A percentile compares a stretch with the other conserved stretches of the same genome.
These are phyloP conservation scores for Luehdorfia chinensis DNA, from an alignment of 1,140 invertebrate genomes.

Conservation along the genomic window DNA sequence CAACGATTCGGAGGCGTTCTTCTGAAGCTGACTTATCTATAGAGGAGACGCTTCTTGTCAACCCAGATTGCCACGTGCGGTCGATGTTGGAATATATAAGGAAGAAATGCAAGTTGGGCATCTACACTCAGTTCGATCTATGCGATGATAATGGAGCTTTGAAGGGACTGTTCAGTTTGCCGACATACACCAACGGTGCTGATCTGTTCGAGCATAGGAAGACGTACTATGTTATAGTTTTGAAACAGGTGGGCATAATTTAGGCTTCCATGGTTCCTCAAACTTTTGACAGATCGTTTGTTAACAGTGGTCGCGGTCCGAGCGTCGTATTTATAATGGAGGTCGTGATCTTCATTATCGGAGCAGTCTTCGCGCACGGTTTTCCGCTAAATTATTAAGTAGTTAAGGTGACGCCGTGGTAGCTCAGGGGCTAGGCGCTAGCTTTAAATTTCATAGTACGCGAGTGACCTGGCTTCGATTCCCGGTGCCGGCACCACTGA, in stretches of 20 bases:
- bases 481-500: no score
- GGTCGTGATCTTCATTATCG: no score
- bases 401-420: no score
- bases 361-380: no score
- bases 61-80: slow-evolving; percentile 51
- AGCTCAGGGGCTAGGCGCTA: no score
- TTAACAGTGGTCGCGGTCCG: no score
- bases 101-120: slow-evolving; percentile 47
- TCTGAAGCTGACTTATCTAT: slow-evolving; percentile 35
- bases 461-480: no score
- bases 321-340: no score
- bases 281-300: no score
- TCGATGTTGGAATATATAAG: slow-evolving; percentile 63
- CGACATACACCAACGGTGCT: slow-evolving; percentile 46
- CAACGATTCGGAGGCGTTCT: slow-evolving; percentile 22
- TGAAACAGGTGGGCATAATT: slow-evolving; percentile 31
- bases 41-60: slow-evolving; percentile 51
- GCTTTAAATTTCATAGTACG: no score
- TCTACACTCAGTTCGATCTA: slow-evolving; percentile 52
- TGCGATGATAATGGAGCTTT: slow-evolving; percentile 44
- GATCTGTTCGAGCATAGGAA: slow-evolving; percentile 51
- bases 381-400: no score
- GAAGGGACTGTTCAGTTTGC: slow-evolving; percentile 41
- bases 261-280: no score
- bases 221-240: slow-evolving; percentile 52